Evolutionary conservation across 2,888 invertebrate genomes (phyloP).

Genomic region (Sepiola atlantica): DNA sequence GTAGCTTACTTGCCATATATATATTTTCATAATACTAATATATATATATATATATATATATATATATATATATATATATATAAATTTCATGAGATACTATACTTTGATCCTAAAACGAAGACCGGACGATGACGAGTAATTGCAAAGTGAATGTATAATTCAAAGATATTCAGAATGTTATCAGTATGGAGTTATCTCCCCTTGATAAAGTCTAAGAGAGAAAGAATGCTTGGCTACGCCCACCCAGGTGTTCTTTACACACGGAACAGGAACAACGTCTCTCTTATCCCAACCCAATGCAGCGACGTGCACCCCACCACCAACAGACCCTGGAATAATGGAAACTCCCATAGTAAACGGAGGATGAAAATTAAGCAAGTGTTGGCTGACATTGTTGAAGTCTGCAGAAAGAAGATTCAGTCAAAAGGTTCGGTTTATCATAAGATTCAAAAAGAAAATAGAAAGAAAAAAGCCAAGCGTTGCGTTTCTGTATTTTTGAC

Average conservation of each 20-base stretch:
- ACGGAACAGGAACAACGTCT: slow-evolving; percentile 18
- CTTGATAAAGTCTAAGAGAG: background rate
- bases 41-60: no score
- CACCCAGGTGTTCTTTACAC: slow-evolving; percentile 32
- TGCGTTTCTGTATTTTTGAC: background rate
- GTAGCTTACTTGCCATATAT: no score
- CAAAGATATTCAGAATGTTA: background rate
- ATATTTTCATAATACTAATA: no score
- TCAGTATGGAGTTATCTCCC: slow-evolving; percentile 32
- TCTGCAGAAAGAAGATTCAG: background rate
- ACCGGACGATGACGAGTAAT: no score
- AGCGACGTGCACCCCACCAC: background rate
- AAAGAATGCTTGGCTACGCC: background rate
- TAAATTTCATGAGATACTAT: no score
- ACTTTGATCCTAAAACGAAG: no score
- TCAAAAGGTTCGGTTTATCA: background rate
- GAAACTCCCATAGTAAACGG: background rate
- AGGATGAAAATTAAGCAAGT: background rate
- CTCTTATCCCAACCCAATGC: no score
- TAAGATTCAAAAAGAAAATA: no score
- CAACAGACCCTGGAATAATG: background rate
- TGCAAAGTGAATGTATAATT: background rate
- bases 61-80: no score
- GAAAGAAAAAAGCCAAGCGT: no score
- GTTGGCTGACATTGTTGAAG: background rate